A percentile compares a stretch with the other conserved stretches of the same genome.
phyloP scores from a whole-genome alignment of 2,797 vertebrate genomes.

The Eptatretus atami region DNA sequence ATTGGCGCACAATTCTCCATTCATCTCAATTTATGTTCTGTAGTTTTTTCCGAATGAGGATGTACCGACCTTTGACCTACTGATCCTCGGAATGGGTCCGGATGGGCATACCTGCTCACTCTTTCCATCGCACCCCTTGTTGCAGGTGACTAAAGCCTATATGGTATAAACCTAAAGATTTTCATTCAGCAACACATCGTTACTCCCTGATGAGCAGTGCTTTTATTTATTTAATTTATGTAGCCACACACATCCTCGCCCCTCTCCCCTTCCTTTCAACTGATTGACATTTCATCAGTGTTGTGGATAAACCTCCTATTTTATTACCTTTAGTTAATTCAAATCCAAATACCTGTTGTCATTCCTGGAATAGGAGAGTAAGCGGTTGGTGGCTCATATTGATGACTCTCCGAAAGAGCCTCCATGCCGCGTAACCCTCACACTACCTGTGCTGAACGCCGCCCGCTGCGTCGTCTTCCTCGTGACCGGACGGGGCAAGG shows the following conservation, averaged over 20 bases:
- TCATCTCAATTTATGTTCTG: neutral
- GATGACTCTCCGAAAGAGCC: constrained; percentile 62
- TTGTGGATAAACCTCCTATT: neutral
- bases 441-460: constrained; percentile 41
- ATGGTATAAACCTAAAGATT: too few relatives aligned
- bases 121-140: constrained; percentile 44
- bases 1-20: neutral
- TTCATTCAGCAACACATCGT: too few relatives aligned
- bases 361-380: constrained; percentile 21
- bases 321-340: too few relatives aligned
- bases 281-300: neutral
- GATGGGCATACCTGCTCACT: constrained; percentile 80
- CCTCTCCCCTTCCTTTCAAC: neutral
- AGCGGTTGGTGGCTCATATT: constrained; percentile 39
- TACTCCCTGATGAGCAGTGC: neutral
- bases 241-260: neutral
- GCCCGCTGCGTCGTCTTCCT: constrained; percentile 42
- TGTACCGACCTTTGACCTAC: constrained; percentile 39
- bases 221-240: neutral
- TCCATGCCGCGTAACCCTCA: constrained; percentile 40
- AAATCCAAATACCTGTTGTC: too few relatives aligned
- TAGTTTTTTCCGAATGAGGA: constrained; percentile 31
- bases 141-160: constrained; percentile 24
- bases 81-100: constrained; percentile 53
- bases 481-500: constrained; percentile 50